Evolutionary conservation across 1,140 invertebrate genomes (phyloP), one percentile per base, ranked within the genome.

Genomic region (Lucilia cuprina): DNA sequence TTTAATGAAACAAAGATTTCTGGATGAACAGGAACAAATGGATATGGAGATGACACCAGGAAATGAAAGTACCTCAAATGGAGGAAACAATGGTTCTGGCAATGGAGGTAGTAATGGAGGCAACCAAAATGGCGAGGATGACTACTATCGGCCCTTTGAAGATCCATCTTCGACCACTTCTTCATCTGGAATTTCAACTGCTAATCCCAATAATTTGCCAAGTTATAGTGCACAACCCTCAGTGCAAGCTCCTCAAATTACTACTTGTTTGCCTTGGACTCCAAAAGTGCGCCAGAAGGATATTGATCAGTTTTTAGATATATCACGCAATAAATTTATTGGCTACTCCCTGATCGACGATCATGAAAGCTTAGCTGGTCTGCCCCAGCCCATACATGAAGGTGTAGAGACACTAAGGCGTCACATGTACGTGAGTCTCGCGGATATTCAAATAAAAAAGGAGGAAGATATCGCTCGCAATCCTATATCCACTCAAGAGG

Each of bases 201-300:
- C 88, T 35, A 90, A 90, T 86, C 89, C 89, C n/a, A 90, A 90
- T 77, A 90, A 90, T 87, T 88, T 88, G 75, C 88, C 88, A 47
- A 84, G 85, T 82, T 85, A 86, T 7, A 84, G 85, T 49, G 77
- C 77, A 1, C 88, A 89, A 34, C 84, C 86, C 0, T 85, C 89
- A 12, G 85, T 87, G 12, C 88, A 87, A n/a, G 87, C 89, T 0
- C 85, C 88, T 75, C 89, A 89, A 78, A 88, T 89, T n/a, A 90
- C 89, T 12, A 88, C 89, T 12, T 88, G 89, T 84, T 93, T 99
- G 85, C 98, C 98, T 2, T 99, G 98, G 98, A 95, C 95, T 85
- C 97, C 98, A 10, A 99, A 99, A 94, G 98, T 99, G n/a, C 93
- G 97, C 30, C 96, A 97, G 88, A 97, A 96, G 92, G 97, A 98